phyloP scores from a whole-genome alignment of 2,888 invertebrate genomes.

The Phragmatobia fuliginosa region DNA sequence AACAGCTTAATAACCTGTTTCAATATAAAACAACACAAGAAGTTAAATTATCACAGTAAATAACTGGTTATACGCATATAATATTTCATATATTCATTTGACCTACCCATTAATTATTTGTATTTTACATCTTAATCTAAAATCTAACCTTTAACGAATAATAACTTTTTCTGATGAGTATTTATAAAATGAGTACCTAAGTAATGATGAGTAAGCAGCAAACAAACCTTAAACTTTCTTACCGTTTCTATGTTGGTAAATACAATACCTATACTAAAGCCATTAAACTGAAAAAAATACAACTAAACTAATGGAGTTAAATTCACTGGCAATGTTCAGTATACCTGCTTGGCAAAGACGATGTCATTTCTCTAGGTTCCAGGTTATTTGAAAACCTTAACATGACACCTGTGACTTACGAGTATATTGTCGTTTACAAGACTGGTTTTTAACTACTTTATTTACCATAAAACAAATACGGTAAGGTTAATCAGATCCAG shows the following conservation, averaged over 20 bases:
- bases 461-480: slow-evolving; percentile 10
- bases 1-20: no score
- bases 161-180: background rate
- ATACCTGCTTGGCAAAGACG: background rate
- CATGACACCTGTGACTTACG: background rate
- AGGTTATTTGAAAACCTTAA: background rate
- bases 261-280: no score
- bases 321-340: background rate
- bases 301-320: no score
- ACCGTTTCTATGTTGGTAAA: no score
- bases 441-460: background rate
- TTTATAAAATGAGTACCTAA: background rate
- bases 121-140: background rate
- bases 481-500: slow-evolving; percentile 40
- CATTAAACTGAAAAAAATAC: no score
- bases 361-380: background rate
- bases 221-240: no score
- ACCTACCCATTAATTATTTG: background rate
- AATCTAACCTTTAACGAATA: background rate
- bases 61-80: background rate
- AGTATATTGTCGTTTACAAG: background rate
- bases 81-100: background rate
- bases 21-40: background rate
- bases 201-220: background rate
- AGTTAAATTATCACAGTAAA: background rate